Evolutionary conservation across 2,113 vertebrate species (phyloP).

Genomic region (Ciconia maguari): DNA sequence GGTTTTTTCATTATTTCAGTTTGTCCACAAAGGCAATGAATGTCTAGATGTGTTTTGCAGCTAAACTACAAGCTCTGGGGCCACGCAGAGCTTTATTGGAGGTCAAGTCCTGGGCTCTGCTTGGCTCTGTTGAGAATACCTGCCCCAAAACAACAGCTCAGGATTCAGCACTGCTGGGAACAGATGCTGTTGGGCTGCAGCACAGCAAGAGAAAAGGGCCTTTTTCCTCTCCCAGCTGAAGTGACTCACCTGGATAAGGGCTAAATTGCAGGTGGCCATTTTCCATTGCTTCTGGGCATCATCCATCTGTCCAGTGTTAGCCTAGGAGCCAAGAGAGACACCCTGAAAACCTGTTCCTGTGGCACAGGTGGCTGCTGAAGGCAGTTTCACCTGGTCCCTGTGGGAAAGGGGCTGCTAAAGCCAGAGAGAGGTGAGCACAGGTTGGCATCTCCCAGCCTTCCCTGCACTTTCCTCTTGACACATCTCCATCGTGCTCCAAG

Average conservation of each 20-base stretch:
- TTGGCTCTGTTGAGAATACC: neutral
- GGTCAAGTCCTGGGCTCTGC: neutral
- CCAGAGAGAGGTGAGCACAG: neutral
- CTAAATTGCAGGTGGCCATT: conserved; percentile 88
- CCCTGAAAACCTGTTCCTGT: neutral
- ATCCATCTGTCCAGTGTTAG: conserved; percentile 89
- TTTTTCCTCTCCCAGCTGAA: neutral
- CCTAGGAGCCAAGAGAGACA: conserved; percentile 72
- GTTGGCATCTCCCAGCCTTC: neutral
- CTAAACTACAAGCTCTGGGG: neutral
- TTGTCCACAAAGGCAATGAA: neutral
- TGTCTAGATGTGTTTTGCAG: neutral
- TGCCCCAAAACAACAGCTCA: neutral
- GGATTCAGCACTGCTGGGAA: neutral
- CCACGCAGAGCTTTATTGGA: neutral
- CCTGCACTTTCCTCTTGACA: neutral
- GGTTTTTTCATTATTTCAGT: neutral
- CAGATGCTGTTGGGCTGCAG: neutral
- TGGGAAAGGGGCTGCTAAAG: neutral
- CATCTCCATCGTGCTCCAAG: neutral
- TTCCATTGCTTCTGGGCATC: conserved; percentile 82
- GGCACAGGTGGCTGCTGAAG: neutral
- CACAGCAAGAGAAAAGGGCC: neutral
- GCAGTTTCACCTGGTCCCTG: neutral
- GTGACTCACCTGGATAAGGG: conserved; percentile 87